Base-by-base conservation (phyloP, 2,797 vertebrate genomes). In the Lagodon rhomboides region DNA sequence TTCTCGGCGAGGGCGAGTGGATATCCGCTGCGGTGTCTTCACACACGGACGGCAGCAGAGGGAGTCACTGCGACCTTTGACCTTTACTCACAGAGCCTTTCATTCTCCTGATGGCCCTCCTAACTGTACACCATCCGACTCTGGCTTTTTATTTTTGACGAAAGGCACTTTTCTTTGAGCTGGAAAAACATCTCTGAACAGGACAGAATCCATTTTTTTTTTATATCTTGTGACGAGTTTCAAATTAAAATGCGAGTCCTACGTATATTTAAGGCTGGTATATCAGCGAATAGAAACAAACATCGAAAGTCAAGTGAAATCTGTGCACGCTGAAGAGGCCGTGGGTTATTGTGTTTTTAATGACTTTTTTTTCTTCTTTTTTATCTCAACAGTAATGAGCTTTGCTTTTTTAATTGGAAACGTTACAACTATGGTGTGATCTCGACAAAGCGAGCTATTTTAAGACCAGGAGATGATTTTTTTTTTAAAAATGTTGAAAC, bases 31-130 rank as follows among this genome's bases (percentile, higher is more conserved):
- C 64, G 25, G 64, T 60, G 54, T 64, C 16, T 79, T 10, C 46
- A 67, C 49, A 43, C 46, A 12, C 13, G 25, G 53, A 64, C 10
- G 18, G n/a, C 53, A 43, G 61, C 27, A 13, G 51, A 53, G 38
- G 59, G 53, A 22, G 5, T 60, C 43, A 7, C 30, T 30, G 3
- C 68, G 51, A 84, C 68, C 67, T 82, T 17, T 73, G 67, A 77
- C 77, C 30, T 58, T 59, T 16, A 13, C 68, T 41, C 50, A 22
- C 16, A 9, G 30, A 77, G 8, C 10, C 27, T 0, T 20, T 41
- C 30, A 5, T 30, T 9, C 12, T 22, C 30, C 23, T 18, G n/a
- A 22, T 23, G 72, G 70, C 25, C 51, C 43, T 25, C 12, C 8
- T n/a, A 25, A 12, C 15, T 0, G 7, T 5, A 47, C 16, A 17